phyloP scores from a whole-genome alignment of 2,888 invertebrate species.

The Platycheirus albimanus region DNA sequence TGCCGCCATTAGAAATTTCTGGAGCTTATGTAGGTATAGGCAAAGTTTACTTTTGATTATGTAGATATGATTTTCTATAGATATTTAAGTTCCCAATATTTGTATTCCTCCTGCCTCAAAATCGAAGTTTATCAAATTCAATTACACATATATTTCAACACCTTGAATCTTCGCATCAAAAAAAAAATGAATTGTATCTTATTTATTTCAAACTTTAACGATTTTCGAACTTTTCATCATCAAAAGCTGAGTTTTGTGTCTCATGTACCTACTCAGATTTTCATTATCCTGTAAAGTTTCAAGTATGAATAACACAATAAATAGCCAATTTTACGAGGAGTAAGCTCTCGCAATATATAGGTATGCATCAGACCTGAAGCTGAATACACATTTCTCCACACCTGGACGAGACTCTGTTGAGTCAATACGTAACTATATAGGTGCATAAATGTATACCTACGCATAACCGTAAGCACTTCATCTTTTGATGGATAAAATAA shows the following conservation, averaged over 20 bases:
- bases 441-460: no score
- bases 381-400: slow-evolving; percentile 17
- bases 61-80: no score
- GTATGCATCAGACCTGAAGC: slow-evolving; percentile 14
- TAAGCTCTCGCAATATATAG: no score
- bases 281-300: slow-evolving; percentile 58
- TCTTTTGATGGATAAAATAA: not conserved
- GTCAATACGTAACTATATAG: not conserved
- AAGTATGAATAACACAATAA: slow-evolving; percentile 58
- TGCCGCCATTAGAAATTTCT: no score
- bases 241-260: slow-evolving; percentile 19
- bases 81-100: no score
- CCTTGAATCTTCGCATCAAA: no score
- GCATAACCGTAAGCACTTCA: not conserved
- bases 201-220: slow-evolving; percentile 47
- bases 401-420: slow-evolving; percentile 18
- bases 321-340: slow-evolving; percentile 51
- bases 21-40: no score
- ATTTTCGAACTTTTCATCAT: slow-evolving; percentile 42
- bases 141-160: no score
- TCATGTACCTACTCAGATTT: slow-evolving; percentile 25
- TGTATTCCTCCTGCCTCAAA: no score
- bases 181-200: slow-evolving; percentile 4
- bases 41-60: no score
- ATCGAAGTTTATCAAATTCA: no score